These are phyloP conservation scores for Palythoa heliodiscus DNA, from an alignment of 92 coral and sea anemone species.

Conservation along the genomic window DNA sequence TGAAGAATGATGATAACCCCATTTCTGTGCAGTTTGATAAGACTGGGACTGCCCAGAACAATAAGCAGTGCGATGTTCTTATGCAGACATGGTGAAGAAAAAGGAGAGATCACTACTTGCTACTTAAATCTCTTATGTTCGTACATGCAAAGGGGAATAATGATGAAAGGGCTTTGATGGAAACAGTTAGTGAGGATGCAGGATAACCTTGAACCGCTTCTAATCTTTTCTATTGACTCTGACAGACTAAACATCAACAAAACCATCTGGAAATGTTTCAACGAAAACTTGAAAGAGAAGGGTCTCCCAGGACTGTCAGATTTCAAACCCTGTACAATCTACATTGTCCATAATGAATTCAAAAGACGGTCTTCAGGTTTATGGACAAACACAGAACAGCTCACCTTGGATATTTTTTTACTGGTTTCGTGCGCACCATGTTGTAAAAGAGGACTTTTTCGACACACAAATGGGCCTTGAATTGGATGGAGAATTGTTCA, in stretches of 20 bases:
- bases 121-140: conserved; percentile 19
- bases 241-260: conserved; percentile 21
- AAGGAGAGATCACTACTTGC: conserved; percentile 30
- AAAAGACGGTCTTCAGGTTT: conserved; percentile 22
- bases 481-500: conserved; percentile 21
- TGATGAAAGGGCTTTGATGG: conserved; percentile 31
- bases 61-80: conserved; percentile 47
- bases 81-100: conserved; percentile 29
- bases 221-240: conserved; percentile 22
- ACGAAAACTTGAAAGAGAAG: conserved; percentile 17
- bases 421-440: conserved; percentile 27
- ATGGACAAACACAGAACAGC: conserved; percentile 46
- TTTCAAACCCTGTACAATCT: conserved; percentile 31
- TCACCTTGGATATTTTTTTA: conserved; percentile 11
- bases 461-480: conserved; percentile 32
- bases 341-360: conserved; percentile 31
- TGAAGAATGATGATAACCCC: conserved; percentile 10
- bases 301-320: conserved; percentile 27
- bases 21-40: conserved; percentile 34
- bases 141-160: conserved; percentile 39
- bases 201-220: conserved; percentile 31
- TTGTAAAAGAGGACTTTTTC: conserved; percentile 35
- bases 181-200: conserved; percentile 38
- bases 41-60: conserved; percentile 29
- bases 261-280: conserved; percentile 24